These are phyloP conservation scores for Perdita meconis DNA, from an alignment of 2,888 invertebrate species.

Conservation along the genomic window DNA sequence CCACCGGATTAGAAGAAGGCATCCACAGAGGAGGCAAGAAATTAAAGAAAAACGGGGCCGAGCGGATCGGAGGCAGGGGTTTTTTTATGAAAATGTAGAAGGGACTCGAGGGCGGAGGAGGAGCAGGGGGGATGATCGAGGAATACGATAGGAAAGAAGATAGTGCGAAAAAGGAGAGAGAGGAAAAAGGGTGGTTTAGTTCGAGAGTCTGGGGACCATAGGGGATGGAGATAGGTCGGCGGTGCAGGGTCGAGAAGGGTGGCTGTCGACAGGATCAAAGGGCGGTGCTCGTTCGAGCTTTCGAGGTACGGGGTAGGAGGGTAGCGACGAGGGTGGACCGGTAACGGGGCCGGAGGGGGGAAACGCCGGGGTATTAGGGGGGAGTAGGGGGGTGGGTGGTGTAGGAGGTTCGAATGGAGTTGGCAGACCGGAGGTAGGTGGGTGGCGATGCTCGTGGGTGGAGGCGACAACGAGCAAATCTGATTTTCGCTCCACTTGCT, in stretches of 20 bases:
- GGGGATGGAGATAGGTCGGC: constrained; percentile 71
- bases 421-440: constrained; percentile 68
- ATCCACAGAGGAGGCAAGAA: neutral
- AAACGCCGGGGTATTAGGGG: constrained; percentile 48
- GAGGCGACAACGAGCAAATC: constrained; percentile 84
- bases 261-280: constrained; percentile 83
- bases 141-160: constrained; percentile 33
- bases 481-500: constrained; percentile 83
- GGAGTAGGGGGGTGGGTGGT: constrained; percentile 48
- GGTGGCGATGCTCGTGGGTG: constrained; percentile 73
- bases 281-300: constrained; percentile 80
- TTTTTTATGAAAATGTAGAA: constrained; percentile 27
- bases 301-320: constrained; percentile 72
- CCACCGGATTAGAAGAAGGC: neutral
- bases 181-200: constrained; percentile 58
- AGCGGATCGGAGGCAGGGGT: constrained; percentile 5
- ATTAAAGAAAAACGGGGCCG: constrained; percentile 14
- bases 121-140: constrained; percentile 40
- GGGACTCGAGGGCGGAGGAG: constrained; percentile 19
- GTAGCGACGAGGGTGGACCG: constrained; percentile 61
- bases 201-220: constrained; percentile 56
- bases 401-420: constrained; percentile 68
- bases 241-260: constrained; percentile 76
- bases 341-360: constrained; percentile 59
- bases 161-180: constrained; percentile 18